Conservation (phyloP, 2,797 vertebrate species). For the Siniperca scherzeri region DNA sequence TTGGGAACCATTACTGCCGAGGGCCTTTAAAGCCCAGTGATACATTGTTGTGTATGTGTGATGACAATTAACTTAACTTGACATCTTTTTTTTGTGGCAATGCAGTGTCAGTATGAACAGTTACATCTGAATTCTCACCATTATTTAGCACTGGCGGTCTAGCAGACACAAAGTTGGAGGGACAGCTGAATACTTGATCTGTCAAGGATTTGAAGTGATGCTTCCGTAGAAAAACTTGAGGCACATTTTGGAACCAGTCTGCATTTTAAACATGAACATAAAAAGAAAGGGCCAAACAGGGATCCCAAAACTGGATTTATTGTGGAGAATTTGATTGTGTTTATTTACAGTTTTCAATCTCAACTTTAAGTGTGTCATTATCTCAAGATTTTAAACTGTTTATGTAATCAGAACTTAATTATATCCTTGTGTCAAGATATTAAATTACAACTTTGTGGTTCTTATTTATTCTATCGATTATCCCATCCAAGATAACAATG, state of each 20-base stretch:
- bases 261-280: not conserved
- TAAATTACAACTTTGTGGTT: not conserved
- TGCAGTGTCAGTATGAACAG: not conserved
- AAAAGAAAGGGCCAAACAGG: not conserved
- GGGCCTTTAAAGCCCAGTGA: not conserved
- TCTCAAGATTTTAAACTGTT: not conserved
- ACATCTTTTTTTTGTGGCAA: not conserved
- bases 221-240: not conserved
- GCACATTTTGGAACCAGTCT: not conserved
- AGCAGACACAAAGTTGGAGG: not conserved
- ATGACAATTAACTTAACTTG: not conserved
- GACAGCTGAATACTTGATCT: not conserved
- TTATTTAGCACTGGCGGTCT: not conserved
- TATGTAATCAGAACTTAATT: not conserved
- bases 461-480: conserved; percentile 20
- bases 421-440: conserved; percentile 9
- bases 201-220: not conserved
- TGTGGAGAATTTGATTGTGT: not conserved
- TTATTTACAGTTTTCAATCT: not conserved
- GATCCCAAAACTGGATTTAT: not conserved
- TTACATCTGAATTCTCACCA: not conserved
- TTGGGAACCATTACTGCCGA: not conserved
- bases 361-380: not conserved
- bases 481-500: conserved; percentile 14
- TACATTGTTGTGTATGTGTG: not conserved